These are phyloP conservation scores for Onychostruthus taczanowskii DNA, from an alignment of 2,113 vertebrate genomes.

Conservation along the genomic window DNA sequence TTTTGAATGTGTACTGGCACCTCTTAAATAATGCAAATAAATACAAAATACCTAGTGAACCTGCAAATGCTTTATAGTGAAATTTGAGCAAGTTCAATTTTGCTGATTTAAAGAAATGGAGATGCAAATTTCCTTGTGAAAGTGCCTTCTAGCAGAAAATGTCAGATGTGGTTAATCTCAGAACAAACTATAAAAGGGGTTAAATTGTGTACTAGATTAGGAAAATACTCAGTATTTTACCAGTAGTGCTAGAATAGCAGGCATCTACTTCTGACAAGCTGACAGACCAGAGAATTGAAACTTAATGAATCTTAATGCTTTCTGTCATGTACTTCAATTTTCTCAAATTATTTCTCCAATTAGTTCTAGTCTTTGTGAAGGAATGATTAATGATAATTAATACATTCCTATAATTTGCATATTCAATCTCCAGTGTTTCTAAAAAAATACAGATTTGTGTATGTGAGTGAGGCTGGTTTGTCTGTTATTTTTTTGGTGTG, in stretches of 20 bases:
- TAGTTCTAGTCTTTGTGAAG: conserved; percentile 72
- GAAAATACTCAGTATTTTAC: conserved; percentile 19
- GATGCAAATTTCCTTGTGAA: background rate
- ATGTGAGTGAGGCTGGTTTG: background rate
- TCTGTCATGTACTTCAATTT: conserved; percentile 69
- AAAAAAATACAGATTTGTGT: conserved; percentile 27
- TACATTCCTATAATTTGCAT: conserved; percentile 68
- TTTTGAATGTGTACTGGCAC: background rate
- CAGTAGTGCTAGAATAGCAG: conserved; percentile 30
- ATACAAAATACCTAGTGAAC: background rate
- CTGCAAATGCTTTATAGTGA: background rate
- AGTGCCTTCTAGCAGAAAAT: background rate
- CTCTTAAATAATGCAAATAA: background rate
- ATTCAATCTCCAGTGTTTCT: conserved; percentile 50
- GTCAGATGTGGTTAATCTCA: conserved; percentile 42
- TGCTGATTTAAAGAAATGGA: background rate
- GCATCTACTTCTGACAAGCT: conserved; percentile 69
- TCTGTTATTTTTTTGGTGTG: background rate
- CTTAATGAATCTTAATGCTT: conserved; percentile 74
- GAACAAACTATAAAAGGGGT: conserved; percentile 25
- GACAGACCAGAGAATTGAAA: conserved; percentile 72
- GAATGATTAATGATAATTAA: conserved; percentile 77
- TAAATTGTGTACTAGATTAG: conserved; percentile 13
- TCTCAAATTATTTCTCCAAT: conserved; percentile 75
- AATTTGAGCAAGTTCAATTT: conserved; percentile 9